Evolutionary conservation across 2,797 vertebrate genomes (phyloP), one percentile per base, ranked within the genome.

Genomic region (Pseudopleuronectes americanus): DNA sequence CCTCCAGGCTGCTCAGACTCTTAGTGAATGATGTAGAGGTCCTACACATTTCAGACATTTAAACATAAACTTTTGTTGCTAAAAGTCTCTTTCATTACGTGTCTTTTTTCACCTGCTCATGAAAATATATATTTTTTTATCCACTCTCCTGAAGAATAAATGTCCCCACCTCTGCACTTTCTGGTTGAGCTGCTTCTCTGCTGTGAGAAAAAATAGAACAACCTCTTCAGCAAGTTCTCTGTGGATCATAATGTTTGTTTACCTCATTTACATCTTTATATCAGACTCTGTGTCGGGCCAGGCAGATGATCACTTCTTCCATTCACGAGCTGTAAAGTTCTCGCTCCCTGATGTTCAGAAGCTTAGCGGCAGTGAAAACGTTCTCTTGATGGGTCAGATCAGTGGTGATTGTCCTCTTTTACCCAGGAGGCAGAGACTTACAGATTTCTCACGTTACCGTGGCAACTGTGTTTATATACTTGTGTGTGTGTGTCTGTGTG

Each of bases 391-490:
- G 14, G 70, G 71, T 72, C 78, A 72, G 61, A 69, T 75, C 68
- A 79, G 71, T 67, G 71, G 74, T 60, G 70, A 59, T 82, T 75
- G 65, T 80, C 64, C 65, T 83, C 49, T 8, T n/a, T 55, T 79
- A 58, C 43, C 22, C 57, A 41, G 76, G 59, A 81, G 60, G 55
- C 31, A 71, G 38, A 68, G 57, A 82, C 51, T 49, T 60, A 55
- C 4, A 0, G 58, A 79, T 55, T 59, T 79, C 55, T 70, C 28
- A 43, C 60, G 86, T 92, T 89, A 52, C 85, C 84, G 69, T 89
- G 86, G 84, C 76, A 87, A 90, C 85, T 71, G 71, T 74, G 60
- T 85, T 59, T 83, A 54, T 82, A 14, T 75, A 38, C 19, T 9
- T 13, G n/a, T n/a, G 38, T 72, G 8, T 71, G 2, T 74, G 19